A percentile compares a stretch with the other conserved stretches of the same genome.
Conservation (phyloP, 2,797 vertebrate species). For the Oreochromis grahami region DNA sequence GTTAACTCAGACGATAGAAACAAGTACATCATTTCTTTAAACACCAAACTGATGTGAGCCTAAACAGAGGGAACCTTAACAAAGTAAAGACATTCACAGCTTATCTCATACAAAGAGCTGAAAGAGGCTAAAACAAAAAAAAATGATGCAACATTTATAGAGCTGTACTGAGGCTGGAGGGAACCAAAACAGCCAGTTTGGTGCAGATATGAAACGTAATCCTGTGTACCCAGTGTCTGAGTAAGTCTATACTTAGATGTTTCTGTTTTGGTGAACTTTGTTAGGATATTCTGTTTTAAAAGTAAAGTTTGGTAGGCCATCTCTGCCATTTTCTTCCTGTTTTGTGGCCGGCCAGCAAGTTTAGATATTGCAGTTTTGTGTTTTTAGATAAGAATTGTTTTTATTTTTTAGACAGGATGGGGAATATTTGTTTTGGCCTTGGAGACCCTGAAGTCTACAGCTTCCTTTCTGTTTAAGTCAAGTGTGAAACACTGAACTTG, state of each 20-base stretch:
- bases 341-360: neutral
- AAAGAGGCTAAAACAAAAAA: neutral
- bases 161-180: neutral
- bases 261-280: neutral
- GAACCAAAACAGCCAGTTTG: neutral
- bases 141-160: accelerated
- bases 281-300: neutral
- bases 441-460: neutral
- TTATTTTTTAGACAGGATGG: neutral
- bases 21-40: neutral
- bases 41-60: neutral
- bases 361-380: neutral
- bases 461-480: neutral
- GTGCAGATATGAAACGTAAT: neutral
- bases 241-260: neutral
- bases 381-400: neutral
- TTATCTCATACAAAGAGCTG: neutral
- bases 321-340: neutral
- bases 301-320: neutral
- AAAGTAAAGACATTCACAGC: neutral
- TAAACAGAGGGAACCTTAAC: accelerated
- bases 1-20: neutral
- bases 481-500: neutral
- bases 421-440: neutral
- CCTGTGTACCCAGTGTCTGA: neutral